phyloP scores from a whole-genome alignment of 2,797 vertebrate species.

The Bovichtus diacanthus region DNA sequence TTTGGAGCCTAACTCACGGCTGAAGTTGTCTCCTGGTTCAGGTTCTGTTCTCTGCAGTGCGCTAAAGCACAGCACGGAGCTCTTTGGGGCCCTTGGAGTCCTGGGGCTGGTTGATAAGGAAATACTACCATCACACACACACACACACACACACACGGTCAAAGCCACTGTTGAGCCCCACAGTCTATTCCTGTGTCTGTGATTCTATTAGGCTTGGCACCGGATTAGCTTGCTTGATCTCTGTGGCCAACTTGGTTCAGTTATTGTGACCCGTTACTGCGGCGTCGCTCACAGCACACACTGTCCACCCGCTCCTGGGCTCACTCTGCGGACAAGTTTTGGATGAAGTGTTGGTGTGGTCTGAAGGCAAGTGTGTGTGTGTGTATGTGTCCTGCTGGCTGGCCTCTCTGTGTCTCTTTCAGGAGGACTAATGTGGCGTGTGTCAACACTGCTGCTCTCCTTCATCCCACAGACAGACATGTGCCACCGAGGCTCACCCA shows the following conservation, averaged over 20 bases:
- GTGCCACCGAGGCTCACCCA: slow-evolving; percentile 12
- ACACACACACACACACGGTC: slow-evolving; percentile 49
- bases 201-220: slow-evolving; percentile 77
- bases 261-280: slow-evolving; percentile 61
- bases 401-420: slow-evolving; percentile 1
- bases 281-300: slow-evolving; percentile 20
- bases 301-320: not conserved
- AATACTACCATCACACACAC: slow-evolving; percentile 31
- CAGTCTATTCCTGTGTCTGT: slow-evolving; percentile 75
- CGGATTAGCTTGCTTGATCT: slow-evolving; percentile 76
- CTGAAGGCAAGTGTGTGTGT: slow-evolving; percentile 6
- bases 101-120: not conserved
- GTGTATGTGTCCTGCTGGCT: slow-evolving; percentile 24
- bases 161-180: slow-evolving; percentile 58
- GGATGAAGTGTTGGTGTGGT: slow-evolving; percentile 15
- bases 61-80: not conserved
- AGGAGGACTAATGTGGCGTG: slow-evolving; percentile 2
- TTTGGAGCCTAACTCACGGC: not conserved
- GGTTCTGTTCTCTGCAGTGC: not conserved
- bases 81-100: not conserved
- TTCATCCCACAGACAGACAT: slow-evolving; percentile 26
- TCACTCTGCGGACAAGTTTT: not conserved
- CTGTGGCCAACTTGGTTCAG: slow-evolving; percentile 62
- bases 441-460: slow-evolving; percentile 24
- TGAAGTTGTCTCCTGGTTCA: not conserved